phyloP scores from a whole-genome alignment of 92 coral and sea anemone species.

The Zoanthus solanderi region DNA sequence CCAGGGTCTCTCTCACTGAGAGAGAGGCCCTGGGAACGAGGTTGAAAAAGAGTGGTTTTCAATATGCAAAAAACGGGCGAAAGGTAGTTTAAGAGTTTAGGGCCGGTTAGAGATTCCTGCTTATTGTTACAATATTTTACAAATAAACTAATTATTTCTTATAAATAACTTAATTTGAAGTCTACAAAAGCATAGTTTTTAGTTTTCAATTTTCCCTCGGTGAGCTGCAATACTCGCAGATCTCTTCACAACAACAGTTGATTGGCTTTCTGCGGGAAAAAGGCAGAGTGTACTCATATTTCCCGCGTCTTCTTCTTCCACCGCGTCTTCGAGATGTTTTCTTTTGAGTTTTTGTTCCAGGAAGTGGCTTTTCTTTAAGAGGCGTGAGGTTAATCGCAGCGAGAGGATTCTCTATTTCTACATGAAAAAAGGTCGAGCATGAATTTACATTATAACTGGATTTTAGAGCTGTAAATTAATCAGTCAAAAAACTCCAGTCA shows the following conservation, averaged over 20 bases:
- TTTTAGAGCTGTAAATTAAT: too few species aligned
- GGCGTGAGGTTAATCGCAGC: slow-evolving; percentile 38
- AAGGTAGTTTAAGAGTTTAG: too few species aligned
- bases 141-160: too few species aligned
- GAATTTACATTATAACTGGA: too few species aligned
- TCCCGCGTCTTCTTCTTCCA: slow-evolving; percentile 44
- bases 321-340: slow-evolving; percentile 25
- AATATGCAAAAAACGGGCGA: too few species aligned
- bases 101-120: too few species aligned
- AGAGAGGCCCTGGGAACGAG: too few species aligned
- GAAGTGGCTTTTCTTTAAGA: slow-evolving; percentile 20
- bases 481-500: neutral
- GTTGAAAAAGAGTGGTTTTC: too few species aligned
- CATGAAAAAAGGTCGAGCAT: neutral
- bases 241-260: slow-evolving; percentile 42
- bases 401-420: slow-evolving; percentile 28
- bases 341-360: slow-evolving; percentile 10
- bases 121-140: too few species aligned
- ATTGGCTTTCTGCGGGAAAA: slow-evolving; percentile 32
- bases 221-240: slow-evolving; percentile 33
- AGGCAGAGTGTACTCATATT: slow-evolving; percentile 34
- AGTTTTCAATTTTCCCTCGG: slow-evolving; percentile 14
- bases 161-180: neutral
- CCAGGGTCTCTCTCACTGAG: too few species aligned
- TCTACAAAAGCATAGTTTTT: neutral